Base-by-base conservation (phyloP, 2,888 invertebrate genomes). In the Ptychoptera contaminata region DNA sequence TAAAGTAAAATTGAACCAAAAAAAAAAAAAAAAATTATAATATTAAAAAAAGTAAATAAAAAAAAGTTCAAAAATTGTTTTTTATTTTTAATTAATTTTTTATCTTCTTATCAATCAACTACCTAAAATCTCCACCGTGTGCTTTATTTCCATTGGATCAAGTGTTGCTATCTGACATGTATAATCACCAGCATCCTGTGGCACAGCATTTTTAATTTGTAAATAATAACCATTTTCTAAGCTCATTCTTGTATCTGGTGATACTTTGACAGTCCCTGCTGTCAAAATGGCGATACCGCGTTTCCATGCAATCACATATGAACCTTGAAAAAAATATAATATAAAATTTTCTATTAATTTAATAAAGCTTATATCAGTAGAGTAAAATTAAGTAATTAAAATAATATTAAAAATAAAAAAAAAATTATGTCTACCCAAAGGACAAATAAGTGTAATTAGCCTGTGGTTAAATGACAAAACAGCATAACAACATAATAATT, bases 91-190 rank as follows among this genome's bases (percentile, higher is more conserved):
- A 23, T 35, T 35, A n/a, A 35, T 6, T 3, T n/a, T n/a, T n/a
- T 6, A 35, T 14, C 8, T 35, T 12, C 14, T 3, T 23, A 23
- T 23, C 23, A 23, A 23, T 23, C 3, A 60, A 69, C 69, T 58
- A 73, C 74, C 72, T 32, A 73, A 60, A 51, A 74, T 71, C 58
- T 73, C 71, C 37, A 74, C 64, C 37, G 71, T 71, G 57, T 73
- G 73, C 23, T 69, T 69, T 52, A 73, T 71, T 58, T 73, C 73
- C 48, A 67, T 60, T 2, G 72, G 72, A 46, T 68, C 67, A 41
- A 71, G 58, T 2, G 72, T 73, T 42, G 70, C 72, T 48, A 74
- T 68, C 56, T 73, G 73, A 56, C 74, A 74, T 39, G 72, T 67
- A 55, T 74, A 73, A 58, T 72, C 71, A 9, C 73, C 74, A 8